Conservation (phyloP, 2,888 invertebrate genomes). For the Ametastegia equiseti region DNA sequence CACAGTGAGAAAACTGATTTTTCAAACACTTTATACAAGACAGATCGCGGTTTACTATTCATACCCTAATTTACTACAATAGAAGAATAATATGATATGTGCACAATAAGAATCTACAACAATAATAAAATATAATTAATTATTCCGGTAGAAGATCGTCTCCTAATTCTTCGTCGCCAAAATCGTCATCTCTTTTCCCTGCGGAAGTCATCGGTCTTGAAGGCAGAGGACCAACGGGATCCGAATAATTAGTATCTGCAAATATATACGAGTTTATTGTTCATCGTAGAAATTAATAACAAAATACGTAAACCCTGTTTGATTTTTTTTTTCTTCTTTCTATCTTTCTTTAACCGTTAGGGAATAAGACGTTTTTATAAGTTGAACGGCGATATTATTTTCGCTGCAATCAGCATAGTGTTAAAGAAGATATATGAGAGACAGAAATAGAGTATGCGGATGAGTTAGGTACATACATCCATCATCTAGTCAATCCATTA, state of each 20-base stretch:
- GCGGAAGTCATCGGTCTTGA: slow-evolving; percentile 79
- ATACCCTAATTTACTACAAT: neutral
- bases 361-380: neutral
- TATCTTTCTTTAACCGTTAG: neutral
- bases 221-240: slow-evolving; percentile 80
- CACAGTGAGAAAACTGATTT: no score
- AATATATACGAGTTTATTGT: slow-evolving; percentile 52
- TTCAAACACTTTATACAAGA: no score
- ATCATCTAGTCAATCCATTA: slow-evolving; percentile 73
- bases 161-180: slow-evolving; percentile 86
- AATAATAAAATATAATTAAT: slow-evolving; percentile 55
- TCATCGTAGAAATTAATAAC: neutral
- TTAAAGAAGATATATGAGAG: slow-evolving; percentile 50
- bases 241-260: slow-evolving; percentile 77
- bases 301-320: neutral
- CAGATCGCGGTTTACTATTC: neutral
- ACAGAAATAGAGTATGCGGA: slow-evolving; percentile 63
- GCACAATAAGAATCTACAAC: neutral
- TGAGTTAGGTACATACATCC: slow-evolving; percentile 63
- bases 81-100: neutral
- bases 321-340: neutral
- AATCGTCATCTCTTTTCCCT: slow-evolving; percentile 81
- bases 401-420: slow-evolving; percentile 38
- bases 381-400: slow-evolving; percentile 16
- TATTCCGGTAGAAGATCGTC: slow-evolving; percentile 86